Percentiles rank a stretch among this genome's conserved stretches.
Conservation (phyloP, 1,140 invertebrate species). For the Drosophila navojoa region DNA sequence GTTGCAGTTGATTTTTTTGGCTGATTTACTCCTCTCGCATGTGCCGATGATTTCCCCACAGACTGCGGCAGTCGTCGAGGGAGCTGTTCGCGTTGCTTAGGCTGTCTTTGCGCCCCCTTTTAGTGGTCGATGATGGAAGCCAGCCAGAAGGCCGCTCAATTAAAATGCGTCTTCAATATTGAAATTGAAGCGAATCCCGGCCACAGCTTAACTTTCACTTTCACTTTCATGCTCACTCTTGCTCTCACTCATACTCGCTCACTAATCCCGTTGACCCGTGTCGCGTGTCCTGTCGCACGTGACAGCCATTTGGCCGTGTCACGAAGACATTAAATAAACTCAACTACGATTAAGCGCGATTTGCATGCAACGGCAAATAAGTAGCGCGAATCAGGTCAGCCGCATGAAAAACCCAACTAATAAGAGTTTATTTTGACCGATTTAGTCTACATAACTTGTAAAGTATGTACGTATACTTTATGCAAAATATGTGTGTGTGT, state of each 20-base stretch:
- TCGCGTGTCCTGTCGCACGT: constrained; percentile 56
- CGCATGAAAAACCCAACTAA: neutral
- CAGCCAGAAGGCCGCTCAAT: neutral
- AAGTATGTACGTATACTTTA: too few relatives aligned
- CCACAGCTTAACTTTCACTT: neutral
- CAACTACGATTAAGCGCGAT: constrained; percentile 48
- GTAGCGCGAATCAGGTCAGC: constrained; percentile 9
- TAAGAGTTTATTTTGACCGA: too few relatives aligned
- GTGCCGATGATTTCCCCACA: constrained; percentile 22
- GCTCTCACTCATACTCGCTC: neutral
- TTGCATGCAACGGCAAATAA: constrained; percentile 53
- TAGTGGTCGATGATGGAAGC: neutral
- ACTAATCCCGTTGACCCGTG: neutral
- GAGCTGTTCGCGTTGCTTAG: constrained; percentile 6
- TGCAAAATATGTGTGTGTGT: too few relatives aligned
- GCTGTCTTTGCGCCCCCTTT: neutral
- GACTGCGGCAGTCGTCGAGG: constrained; percentile 4
- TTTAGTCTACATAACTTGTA: too few relatives aligned
- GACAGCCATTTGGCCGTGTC: constrained; percentile 48
- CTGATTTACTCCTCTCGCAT: neutral
- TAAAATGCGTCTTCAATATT: constrained; percentile 16
- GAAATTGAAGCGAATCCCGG: constrained; percentile 3
- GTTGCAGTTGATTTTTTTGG: neutral
- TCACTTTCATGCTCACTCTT: neutral
- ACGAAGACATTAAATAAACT: constrained; percentile 44